A percentile compares a stretch with the other conserved stretches of the same genome.
phyloP scores from a whole-genome alignment of 2,888 invertebrate genomes.

The Athalia rosae region DNA sequence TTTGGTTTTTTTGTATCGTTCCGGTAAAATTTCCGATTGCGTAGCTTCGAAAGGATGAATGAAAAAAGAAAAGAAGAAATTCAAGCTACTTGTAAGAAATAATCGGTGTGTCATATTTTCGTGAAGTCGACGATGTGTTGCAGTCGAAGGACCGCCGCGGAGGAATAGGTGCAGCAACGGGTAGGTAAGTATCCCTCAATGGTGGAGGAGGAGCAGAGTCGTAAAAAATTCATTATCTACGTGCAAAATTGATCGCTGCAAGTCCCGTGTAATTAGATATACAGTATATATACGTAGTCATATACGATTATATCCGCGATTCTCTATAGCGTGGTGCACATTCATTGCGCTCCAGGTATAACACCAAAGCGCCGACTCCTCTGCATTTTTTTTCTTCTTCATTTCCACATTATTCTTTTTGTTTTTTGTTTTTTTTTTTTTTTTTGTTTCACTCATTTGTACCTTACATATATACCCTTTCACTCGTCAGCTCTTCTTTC shows the following conservation, averaged over 20 bases:
- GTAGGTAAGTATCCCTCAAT: not conserved
- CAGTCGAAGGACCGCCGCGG: too few relatives aligned
- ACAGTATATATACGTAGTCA: not conserved
- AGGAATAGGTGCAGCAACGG: not conserved
- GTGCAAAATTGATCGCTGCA: constrained; percentile 67
- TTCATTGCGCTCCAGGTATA: not conserved
- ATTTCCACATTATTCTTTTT: not conserved
- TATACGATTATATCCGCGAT: not conserved
- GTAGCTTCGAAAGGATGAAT: too few relatives aligned
- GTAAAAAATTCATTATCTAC: constrained; percentile 71
- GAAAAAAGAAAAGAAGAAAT: too few relatives aligned
- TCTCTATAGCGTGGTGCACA: too few relatives aligned
- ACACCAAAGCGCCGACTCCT: not conserved
- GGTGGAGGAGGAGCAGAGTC: constrained; percentile 51
- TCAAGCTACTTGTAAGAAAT: too few relatives aligned
- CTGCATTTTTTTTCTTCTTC: not conserved
- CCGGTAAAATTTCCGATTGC: too few relatives aligned
- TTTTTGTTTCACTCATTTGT: not conserved
- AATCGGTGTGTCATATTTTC: too few relatives aligned
- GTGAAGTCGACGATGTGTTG: too few relatives aligned
- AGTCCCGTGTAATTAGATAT: constrained; percentile 66
- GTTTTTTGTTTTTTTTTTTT: not conserved
- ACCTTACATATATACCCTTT: too few relatives aligned
- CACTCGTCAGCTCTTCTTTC: too few relatives aligned
- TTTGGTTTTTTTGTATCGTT: too few relatives aligned